Base-by-base conservation (phyloP, 1,140 invertebrate genomes). In the Dolichoris vasculosae region DNA sequence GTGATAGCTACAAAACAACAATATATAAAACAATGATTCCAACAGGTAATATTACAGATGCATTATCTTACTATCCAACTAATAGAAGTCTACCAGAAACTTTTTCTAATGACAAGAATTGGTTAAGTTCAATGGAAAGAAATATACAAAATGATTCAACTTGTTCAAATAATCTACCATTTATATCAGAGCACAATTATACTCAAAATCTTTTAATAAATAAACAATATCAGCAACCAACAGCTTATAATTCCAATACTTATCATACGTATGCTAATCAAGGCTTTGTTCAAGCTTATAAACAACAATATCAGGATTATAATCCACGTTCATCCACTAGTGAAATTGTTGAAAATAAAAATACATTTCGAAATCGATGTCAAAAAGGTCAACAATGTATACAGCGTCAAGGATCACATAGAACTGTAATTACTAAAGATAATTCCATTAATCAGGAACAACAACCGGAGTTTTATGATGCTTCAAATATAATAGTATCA, bases 41-140 rank as follows among this genome's bases (percentile, higher is more conserved):
- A 59, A 94, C 95, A 1, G 95, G 95, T 30, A 96, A 96, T 90
- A 95, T 96, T 43, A 97, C 96, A 0, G 96, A 97, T 89, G 96
- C 96, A 32, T 91, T 96, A 63, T 95, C 95, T 0, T 97, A 97
- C 87, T 96, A 97, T 91, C 96, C 96, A 71, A 96, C 95, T 0
- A 96, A 95, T 78, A 94, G 93, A 71, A 95, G 95, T 92, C 88
- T 94, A 87, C 93, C 94, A 40, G 93, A 93, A 73, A 93, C 94
- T 77, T 94, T 94, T 86, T 93, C 93, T 30, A 93, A 94, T 89
- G 95, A 96, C 88, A 91, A 91, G 20, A 94, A 94, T 40, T 95
- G 95, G 95, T 90, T 95, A 83, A 94, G 91, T 85, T 92, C 94
- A 38, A 94, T 93, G 87, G 13, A 95, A 94, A 88, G 94, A 94